Evolutionary conservation across 2,888 invertebrate genomes (phyloP).

Genomic region (Amiota communis): DNA sequence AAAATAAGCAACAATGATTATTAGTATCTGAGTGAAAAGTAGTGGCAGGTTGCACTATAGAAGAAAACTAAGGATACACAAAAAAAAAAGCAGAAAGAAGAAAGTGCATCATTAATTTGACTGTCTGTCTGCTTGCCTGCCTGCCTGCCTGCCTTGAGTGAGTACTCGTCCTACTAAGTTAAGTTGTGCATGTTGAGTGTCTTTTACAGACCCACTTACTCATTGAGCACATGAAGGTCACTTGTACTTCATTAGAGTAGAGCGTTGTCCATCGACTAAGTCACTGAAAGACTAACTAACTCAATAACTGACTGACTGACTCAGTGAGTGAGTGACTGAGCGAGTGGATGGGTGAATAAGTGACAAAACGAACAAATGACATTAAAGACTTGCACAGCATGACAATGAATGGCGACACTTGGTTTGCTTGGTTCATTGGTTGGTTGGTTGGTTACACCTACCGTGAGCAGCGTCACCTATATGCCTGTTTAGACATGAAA

Average conservation of each 20-base stretch:
- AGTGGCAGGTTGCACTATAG: background rate
- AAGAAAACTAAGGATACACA: background rate
- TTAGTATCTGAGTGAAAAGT: background rate
- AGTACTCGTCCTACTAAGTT: background rate
- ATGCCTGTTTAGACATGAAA: background rate
- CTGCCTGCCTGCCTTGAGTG: background rate
- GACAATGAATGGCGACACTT: conserved; percentile 8
- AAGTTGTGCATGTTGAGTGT: conserved; percentile 7
- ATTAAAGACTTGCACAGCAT: conserved; percentile 12
- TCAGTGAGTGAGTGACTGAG: too few relatives aligned
- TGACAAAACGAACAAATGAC: conserved; percentile 3
- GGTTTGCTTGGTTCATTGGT: conserved; percentile 9
- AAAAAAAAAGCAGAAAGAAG: background rate
- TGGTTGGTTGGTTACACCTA: background rate
- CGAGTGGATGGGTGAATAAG: too few relatives aligned
- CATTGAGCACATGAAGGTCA: conserved; percentile 8
- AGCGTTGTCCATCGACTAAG: background rate
- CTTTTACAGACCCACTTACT: conserved; percentile 17
- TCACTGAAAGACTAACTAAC: too few relatives aligned
- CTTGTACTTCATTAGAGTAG: conserved; percentile 23
- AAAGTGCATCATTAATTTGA: conserved; percentile 18
- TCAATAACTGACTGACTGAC: too few relatives aligned
- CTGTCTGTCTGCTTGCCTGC: background rate
- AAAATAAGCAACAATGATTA: background rate
- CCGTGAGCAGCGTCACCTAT: too few relatives aligned